phyloP scores from a whole-genome alignment of 2,113 vertebrate species.

The Copsychus sechellarum region DNA sequence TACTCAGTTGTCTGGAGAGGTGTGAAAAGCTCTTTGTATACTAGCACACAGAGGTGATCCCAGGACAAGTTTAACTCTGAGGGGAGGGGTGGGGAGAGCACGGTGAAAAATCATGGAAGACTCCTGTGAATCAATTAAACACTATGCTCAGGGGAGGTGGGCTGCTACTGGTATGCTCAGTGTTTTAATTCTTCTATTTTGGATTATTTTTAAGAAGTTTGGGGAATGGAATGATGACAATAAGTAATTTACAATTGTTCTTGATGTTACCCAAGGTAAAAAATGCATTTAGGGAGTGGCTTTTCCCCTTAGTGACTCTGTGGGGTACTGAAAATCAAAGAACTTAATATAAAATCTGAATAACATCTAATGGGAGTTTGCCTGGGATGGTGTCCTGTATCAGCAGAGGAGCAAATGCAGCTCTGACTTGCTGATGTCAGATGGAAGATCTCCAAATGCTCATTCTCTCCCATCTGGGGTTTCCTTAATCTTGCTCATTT shows the following conservation, averaged over 20 bases:
- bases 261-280: background rate
- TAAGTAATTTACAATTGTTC: background rate
- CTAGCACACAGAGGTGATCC: background rate
- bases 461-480: constrained; percentile 2
- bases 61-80: background rate
- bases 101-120: background rate
- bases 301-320: background rate
- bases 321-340: background rate
- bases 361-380: background rate
- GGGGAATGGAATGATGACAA: background rate
- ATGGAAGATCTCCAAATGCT: constrained; percentile 9
- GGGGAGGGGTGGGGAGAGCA: background rate
- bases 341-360: background rate
- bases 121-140: background rate
- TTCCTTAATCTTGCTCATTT: constrained; percentile 32
- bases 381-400: background rate
- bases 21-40: background rate
- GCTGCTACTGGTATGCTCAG: background rate
- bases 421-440: background rate
- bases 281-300: background rate
- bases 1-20: background rate
- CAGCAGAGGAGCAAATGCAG: background rate
- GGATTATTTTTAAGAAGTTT: background rate
- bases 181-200: background rate
- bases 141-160: background rate